Evolutionary conservation across 2,888 invertebrate genomes (phyloP).

Genomic region (Linnaemya tessellans): DNA sequence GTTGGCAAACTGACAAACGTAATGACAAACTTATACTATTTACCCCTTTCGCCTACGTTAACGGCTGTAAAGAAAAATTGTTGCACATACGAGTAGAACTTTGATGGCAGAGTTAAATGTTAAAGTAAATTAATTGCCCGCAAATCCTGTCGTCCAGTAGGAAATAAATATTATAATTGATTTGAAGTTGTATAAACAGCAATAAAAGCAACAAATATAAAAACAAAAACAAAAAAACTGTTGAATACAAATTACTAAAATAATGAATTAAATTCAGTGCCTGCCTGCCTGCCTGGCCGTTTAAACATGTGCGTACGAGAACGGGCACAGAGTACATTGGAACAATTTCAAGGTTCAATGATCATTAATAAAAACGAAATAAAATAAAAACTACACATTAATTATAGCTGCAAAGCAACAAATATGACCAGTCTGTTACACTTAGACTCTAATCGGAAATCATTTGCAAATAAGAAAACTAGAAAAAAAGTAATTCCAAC

Average conservation of each 20-base stretch:
- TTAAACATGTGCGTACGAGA: slow-evolving; percentile 62
- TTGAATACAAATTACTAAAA: slow-evolving; percentile 52
- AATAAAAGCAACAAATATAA: slow-evolving; percentile 23
- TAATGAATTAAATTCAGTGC: slow-evolving; percentile 28
- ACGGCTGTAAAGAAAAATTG: slow-evolving; percentile 36
- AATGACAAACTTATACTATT: neutral
- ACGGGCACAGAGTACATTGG: slow-evolving; percentile 35
- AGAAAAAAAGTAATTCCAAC: neutral
- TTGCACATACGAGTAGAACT: slow-evolving; percentile 54
- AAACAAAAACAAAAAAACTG: slow-evolving; percentile 47
- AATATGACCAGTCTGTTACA: slow-evolving; percentile 44
- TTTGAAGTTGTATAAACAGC: slow-evolving; percentile 54
- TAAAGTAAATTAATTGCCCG: slow-evolving; percentile 81
- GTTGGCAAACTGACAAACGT: neutral
- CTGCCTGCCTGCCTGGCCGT: slow-evolving; percentile 6
- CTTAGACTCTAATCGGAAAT: slow-evolving; percentile 67
- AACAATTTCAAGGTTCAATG: slow-evolving; percentile 71
- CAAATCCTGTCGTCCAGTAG: slow-evolving; percentile 80
- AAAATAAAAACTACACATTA: slow-evolving; percentile 25
- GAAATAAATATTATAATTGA: slow-evolving; percentile 68
- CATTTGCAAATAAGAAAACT: slow-evolving; percentile 65
- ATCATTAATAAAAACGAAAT: slow-evolving; percentile 49
- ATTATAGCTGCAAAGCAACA: slow-evolving; percentile 32
- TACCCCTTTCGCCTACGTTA: neutral
- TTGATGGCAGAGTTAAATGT: neutral